These are phyloP conservation scores for Agrenia bidenticulata DNA, from an alignment of 2,888 invertebrate species.

Conservation along the genomic window DNA sequence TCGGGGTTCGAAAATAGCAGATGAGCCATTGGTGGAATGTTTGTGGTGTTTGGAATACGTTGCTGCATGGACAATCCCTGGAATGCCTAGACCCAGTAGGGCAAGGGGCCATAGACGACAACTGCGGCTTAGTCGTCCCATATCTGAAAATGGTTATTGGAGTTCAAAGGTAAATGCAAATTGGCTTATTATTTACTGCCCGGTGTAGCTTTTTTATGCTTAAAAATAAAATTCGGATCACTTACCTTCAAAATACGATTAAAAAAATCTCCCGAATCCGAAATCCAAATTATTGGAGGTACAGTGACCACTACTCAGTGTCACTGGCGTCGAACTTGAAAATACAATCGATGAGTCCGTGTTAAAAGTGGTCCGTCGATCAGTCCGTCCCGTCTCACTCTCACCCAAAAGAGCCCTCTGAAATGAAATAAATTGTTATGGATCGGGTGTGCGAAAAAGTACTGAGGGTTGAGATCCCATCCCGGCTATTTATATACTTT, in stretches of 20 bases:
- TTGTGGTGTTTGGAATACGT: constrained; percentile 21
- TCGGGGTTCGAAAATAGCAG: constrained; percentile 26
- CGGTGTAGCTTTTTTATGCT: not conserved
- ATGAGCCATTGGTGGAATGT: not conserved
- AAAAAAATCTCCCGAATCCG: too few relatives aligned
- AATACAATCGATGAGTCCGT: too few relatives aligned
- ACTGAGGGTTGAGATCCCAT: not conserved
- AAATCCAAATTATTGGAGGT: too few relatives aligned
- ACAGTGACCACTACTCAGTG: too few relatives aligned
- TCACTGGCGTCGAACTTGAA: too few relatives aligned
- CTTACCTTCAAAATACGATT: too few relatives aligned
- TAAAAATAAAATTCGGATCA: too few relatives aligned
- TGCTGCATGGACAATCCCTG: constrained; percentile 3
- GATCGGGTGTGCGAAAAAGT: too few relatives aligned
- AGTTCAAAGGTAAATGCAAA: not conserved
- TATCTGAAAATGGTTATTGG: not conserved
- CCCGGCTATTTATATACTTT: constrained; percentile 1
- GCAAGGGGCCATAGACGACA: not conserved
- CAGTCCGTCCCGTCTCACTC: constrained; percentile 18
- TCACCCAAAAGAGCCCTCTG: not conserved
- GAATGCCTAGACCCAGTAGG: not conserved
- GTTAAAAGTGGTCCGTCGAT: not conserved
- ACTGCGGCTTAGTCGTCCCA: not conserved
- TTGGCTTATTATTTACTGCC: not conserved
- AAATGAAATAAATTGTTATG: not conserved